A percentile compares a stretch with the other conserved stretches of the same genome.
phyloP scores from a whole-genome alignment of 2,797 vertebrate genomes.

The Menidia menidia region DNA sequence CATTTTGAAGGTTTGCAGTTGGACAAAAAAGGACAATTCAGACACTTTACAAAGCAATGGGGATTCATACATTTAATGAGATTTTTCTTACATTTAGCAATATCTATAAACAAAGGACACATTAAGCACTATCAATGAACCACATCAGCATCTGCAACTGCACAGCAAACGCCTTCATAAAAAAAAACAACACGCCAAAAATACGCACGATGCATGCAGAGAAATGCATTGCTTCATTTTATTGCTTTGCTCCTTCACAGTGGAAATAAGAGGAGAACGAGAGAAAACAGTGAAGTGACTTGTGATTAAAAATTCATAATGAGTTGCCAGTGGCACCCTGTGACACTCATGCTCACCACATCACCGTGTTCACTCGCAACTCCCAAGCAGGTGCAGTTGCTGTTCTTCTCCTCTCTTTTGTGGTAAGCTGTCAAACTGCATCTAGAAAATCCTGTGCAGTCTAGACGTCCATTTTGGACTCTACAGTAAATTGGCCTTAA shows the following conservation, averaged over 20 bases:
- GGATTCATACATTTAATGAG: slow-evolving; percentile 35
- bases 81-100: not conserved
- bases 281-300: slow-evolving; percentile 15
- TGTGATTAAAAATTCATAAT: slow-evolving; percentile 41
- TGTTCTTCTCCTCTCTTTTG: not conserved
- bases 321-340: slow-evolving; percentile 21
- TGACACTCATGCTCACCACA: slow-evolving; percentile 8
- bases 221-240: slow-evolving; percentile 7
- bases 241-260: slow-evolving; percentile 11
- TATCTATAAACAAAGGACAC: slow-evolving; percentile 2
- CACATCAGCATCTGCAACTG: slow-evolving; percentile 14
- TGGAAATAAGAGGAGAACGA: slow-evolving; percentile 20
- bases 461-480: slow-evolving; percentile 34
- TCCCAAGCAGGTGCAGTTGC: slow-evolving; percentile 22
- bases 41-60: not conserved
- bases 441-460: slow-evolving; percentile 23
- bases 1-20: not conserved
- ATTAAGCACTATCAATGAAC: slow-evolving; percentile 1
- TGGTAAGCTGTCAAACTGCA: slow-evolving; percentile 35
- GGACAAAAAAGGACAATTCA: slow-evolving; percentile 3
- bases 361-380: slow-evolving; percentile 2
- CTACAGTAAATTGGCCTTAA: slow-evolving; percentile 45
- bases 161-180: not conserved
- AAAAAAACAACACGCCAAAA: not conserved
- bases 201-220: slow-evolving; percentile 4